Percentiles rank a stretch among this genome's conserved stretches.
These are phyloP conservation scores for Homalodisca vitripennis DNA, from an alignment of 1,140 invertebrate genomes.

Conservation along the genomic window DNA sequence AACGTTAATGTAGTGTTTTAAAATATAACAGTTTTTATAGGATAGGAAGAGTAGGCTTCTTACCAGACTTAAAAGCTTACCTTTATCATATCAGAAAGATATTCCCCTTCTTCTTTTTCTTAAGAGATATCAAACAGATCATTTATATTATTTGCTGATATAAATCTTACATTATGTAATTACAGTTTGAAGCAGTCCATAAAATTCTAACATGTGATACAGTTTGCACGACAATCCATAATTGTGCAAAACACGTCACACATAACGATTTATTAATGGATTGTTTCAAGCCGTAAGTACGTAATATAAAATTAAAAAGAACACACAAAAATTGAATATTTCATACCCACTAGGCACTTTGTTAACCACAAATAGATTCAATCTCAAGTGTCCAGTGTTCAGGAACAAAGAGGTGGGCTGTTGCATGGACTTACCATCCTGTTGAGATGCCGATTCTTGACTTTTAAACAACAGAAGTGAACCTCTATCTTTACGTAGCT, in stretches of 20 bases:
- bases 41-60: too few species aligned
- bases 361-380: neutral
- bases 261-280: neutral
- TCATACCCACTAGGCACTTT: too few species aligned
- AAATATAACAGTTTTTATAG: too few species aligned
- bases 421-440: slow-evolving; percentile 29
- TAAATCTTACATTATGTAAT: too few species aligned
- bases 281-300: neutral
- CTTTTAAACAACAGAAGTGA: slow-evolving; percentile 44
- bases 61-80: too few species aligned
- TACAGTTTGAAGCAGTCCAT: too few species aligned
- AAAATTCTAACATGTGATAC: too few species aligned
- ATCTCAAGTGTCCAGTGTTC: neutral
- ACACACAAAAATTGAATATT: neutral
- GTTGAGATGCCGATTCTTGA: slow-evolving; percentile 34
- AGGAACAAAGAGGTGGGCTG: neutral
- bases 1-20: too few species aligned
- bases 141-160: too few species aligned
- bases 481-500: slow-evolving; percentile 39
- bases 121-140: too few species aligned
- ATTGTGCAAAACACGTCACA: neutral
- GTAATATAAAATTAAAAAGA: neutral
- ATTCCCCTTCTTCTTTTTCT: too few species aligned
- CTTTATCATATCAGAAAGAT: too few species aligned
- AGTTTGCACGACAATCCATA: neutral